These are phyloP conservation scores for Cistogaster globosa DNA, from an alignment of 2,888 invertebrate species.

Conservation along the genomic window DNA sequence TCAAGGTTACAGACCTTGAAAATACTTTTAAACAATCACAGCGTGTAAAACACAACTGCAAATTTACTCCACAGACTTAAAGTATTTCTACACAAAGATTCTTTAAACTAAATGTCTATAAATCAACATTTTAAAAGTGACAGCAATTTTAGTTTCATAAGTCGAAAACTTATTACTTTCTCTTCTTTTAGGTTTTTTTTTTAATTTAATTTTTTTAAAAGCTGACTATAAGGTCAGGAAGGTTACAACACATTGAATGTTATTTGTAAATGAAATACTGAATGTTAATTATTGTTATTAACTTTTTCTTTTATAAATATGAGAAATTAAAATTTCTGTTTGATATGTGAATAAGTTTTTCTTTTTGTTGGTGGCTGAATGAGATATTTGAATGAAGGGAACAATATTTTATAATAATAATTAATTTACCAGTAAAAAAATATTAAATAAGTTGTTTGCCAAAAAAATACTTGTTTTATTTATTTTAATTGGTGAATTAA, in stretches of 20 bases:
- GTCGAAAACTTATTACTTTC: background rate
- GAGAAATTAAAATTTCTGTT: no score
- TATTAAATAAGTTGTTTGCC: no score
- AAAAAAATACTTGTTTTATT: no score
- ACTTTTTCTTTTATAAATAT: background rate
- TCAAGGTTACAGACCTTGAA: background rate
- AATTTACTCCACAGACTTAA: background rate
- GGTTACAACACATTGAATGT: no score
- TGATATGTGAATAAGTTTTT: no score
- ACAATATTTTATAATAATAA: no score
- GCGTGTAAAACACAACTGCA: background rate
- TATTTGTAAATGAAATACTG: slow-evolving; percentile 18
- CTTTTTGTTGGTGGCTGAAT: no score
- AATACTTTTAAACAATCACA: background rate
- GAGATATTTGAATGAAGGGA: no score
- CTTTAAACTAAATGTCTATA: slow-evolving; percentile 51
- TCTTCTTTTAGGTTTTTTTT: background rate
- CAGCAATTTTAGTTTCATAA: slow-evolving; percentile 27
- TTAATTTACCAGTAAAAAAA: no score
- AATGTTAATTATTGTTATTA: slow-evolving; percentile 52
- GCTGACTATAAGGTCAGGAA: background rate
- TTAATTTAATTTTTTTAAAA: background rate
- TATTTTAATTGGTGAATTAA: no score
- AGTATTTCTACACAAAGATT: background rate
- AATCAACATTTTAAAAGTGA: slow-evolving; percentile 55